phyloP scores from a whole-genome alignment of 2,888 invertebrate species.

The Drosophila sordidapex region DNA sequence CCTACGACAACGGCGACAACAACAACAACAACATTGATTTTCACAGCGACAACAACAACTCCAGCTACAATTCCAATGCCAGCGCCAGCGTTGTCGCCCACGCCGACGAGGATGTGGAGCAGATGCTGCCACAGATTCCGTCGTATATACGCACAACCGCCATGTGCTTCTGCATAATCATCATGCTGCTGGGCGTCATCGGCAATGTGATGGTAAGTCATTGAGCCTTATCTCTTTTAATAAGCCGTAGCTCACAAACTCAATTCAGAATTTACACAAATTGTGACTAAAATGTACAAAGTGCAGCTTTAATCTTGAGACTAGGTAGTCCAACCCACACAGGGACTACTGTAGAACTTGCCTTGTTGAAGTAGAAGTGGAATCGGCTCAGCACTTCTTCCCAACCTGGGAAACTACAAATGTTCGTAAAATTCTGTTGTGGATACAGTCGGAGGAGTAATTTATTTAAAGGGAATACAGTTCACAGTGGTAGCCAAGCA shows the following conservation, averaged over 20 bases:
- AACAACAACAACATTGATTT: constrained; percentile 27
- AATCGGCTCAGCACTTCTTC: neutral
- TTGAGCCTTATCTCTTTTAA: neutral
- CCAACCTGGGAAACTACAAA: neutral
- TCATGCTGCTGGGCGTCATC: constrained; percentile 95
- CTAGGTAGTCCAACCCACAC: neutral
- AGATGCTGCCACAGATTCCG: constrained; percentile 88
- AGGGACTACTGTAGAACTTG: neutral
- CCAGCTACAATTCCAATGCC: constrained; percentile 31
- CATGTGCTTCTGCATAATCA: constrained; percentile 94
- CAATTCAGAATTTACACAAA: neutral
- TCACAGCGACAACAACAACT: constrained; percentile 15
- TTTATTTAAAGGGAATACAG: neutral
- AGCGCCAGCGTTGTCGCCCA: constrained; percentile 19
- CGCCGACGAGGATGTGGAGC: constrained; percentile 57
- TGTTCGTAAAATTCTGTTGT: neutral
- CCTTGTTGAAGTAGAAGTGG: neutral
- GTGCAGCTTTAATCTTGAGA: neutral
- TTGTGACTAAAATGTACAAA: neutral
- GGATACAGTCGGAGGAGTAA: neutral
- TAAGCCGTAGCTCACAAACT: neutral
- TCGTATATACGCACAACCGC: constrained; percentile 94
- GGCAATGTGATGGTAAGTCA: constrained; percentile 93
- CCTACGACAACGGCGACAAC: constrained; percentile 51
- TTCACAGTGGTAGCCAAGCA: neutral